Conservation (phyloP, 2,113 vertebrate species). For the Thamnaconus septentrionalis region DNA sequence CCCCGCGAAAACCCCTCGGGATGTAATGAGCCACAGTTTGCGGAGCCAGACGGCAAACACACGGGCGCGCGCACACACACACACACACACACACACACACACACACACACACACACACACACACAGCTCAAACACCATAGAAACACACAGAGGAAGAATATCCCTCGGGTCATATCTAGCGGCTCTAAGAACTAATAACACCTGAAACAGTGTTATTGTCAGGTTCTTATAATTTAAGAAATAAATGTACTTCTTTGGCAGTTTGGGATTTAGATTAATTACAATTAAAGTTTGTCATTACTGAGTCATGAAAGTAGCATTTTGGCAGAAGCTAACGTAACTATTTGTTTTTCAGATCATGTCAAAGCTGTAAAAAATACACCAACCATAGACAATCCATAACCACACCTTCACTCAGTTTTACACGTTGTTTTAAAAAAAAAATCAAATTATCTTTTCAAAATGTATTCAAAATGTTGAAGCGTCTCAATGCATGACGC, state of each 20-base stretch:
- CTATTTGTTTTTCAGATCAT: background rate
- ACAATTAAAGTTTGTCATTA: too few relatives aligned
- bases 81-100: conserved; percentile 8
- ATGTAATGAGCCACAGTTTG: conserved; percentile 44
- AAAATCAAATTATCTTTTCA: background rate
- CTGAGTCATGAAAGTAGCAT: too few relatives aligned
- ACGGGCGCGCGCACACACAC: background rate
- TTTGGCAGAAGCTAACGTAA: background rate
- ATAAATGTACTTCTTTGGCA: too few relatives aligned
- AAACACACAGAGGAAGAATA: conserved; percentile 45
- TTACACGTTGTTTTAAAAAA: too few relatives aligned
- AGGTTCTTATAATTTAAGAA: too few relatives aligned
- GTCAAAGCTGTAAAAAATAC: background rate
- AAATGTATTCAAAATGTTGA: background rate
- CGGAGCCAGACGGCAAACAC: conserved; percentile 45
- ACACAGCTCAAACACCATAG: conserved; percentile 16
- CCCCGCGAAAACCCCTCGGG: conserved; percentile 15
- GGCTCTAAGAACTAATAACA: too few relatives aligned
- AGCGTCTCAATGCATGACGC: background rate
- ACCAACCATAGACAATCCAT: background rate
- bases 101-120: conserved; percentile 8
- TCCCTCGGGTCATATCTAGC: background rate
- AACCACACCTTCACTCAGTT: too few relatives aligned
- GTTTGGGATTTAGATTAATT: too few relatives aligned
- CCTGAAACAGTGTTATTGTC: too few relatives aligned